Evolutionary conservation across 2,888 invertebrate genomes (phyloP).

Genomic region (Ganaspis brasiliensis): DNA sequence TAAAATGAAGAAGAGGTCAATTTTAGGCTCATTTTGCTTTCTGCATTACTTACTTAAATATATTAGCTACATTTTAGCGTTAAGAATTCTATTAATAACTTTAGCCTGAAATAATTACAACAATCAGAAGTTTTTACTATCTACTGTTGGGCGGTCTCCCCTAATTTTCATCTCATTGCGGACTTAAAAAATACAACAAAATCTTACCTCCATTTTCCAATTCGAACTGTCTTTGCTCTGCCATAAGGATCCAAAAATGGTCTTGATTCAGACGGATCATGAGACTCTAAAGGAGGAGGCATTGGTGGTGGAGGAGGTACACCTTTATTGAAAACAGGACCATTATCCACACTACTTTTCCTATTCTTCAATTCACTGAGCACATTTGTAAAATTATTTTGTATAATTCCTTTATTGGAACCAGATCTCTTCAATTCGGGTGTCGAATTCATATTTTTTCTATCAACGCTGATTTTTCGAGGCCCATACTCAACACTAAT

Average conservation of each 20-base stretch:
- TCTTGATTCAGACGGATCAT: conserved; percentile 90
- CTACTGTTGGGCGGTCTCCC: too few relatives aligned
- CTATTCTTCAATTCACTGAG: conserved; percentile 81
- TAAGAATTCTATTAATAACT: too few relatives aligned
- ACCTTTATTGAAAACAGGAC: conserved; percentile 67
- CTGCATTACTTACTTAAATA: too few relatives aligned
- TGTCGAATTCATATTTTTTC: conserved; percentile 70
- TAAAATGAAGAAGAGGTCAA: too few relatives aligned
- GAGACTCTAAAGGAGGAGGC: conserved; percentile 91
- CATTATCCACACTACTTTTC: conserved; percentile 80
- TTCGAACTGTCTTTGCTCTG: conserved; percentile 95
- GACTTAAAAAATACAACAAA: too few relatives aligned
- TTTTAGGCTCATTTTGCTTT: too few relatives aligned
- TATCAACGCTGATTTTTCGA: conserved; percentile 73
- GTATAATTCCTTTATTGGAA: conserved; percentile 75
- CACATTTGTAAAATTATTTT: conserved; percentile 82
- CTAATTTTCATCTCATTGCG: too few relatives aligned
- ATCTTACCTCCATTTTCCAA: conserved; percentile 91
- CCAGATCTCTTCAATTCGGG: conserved; percentile 71
- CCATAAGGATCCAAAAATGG: conserved; percentile 96
- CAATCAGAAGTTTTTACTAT: too few relatives aligned
- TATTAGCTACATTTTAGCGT: too few relatives aligned
- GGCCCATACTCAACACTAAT: conserved; percentile 72
- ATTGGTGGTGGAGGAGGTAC: conserved; percentile 93
- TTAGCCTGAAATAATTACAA: too few relatives aligned